Evolutionary conservation across 2,797 vertebrate genomes (phyloP).

Genomic region (Rachycentron canadum): DNA sequence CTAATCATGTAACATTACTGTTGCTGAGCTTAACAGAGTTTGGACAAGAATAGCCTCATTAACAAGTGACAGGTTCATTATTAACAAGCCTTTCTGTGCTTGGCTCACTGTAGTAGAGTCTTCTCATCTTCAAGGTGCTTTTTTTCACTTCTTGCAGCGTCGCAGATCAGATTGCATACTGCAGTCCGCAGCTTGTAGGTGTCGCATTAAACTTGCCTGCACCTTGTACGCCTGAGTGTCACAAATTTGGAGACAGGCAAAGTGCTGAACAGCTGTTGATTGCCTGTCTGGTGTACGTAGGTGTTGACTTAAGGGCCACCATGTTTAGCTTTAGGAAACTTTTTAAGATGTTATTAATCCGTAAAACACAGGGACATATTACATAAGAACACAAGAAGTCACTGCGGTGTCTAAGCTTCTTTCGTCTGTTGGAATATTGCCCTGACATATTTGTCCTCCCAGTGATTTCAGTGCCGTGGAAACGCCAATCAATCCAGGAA

Average conservation of each 20-base stretch:
- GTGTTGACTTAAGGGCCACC: slow-evolving; percentile 6
- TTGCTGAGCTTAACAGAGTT: not conserved
- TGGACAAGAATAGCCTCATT: slow-evolving; percentile 1
- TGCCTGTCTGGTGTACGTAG: not conserved
- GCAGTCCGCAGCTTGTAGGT: too few species aligned
- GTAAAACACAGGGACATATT: not conserved
- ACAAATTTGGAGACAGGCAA: not conserved
- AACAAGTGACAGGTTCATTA: slow-evolving; percentile 8
- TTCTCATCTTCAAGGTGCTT: not conserved
- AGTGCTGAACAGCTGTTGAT: not conserved
- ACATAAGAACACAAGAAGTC: not conserved
- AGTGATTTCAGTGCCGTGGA: not conserved
- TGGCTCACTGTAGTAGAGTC: not conserved
- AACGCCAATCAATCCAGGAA: slow-evolving; percentile 8
- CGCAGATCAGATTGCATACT: too few species aligned
- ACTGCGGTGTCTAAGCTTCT: not conserved
- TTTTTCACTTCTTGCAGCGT: not conserved
- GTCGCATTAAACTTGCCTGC: not conserved
- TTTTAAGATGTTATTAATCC: not conserved
- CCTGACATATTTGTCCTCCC: not conserved
- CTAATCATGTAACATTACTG: not conserved
- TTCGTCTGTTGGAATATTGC: slow-evolving; percentile 17
- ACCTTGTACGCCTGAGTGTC: not conserved
- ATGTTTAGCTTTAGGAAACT: not conserved
- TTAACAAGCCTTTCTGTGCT: not conserved